These are phyloP conservation scores for Orthonyx spaldingii DNA, from an alignment of 2,113 vertebrate species.

Conservation along the genomic window DNA sequence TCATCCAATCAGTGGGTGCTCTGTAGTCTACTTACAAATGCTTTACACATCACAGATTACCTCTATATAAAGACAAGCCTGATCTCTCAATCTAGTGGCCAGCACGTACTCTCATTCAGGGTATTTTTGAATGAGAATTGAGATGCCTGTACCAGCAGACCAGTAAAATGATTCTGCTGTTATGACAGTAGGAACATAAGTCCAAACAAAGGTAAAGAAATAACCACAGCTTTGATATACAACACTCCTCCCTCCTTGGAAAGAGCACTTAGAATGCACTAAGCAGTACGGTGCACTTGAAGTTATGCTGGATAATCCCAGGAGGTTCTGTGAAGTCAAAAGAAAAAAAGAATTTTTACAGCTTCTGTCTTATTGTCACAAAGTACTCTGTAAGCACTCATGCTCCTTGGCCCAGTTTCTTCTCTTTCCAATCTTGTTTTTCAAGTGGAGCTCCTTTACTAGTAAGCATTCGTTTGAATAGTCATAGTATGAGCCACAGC, in stretches of 20 bases:
- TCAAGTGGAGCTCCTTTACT: neutral
- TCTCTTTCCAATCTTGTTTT: neutral
- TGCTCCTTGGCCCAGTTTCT: neutral
- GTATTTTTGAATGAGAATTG: neutral
- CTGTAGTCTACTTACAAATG: neutral
- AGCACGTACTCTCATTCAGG: neutral
- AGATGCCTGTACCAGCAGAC: neutral
- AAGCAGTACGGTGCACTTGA: neutral
- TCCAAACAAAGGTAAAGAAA: neutral
- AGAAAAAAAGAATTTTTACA: neutral
- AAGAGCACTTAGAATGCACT: neutral
- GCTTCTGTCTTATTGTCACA: neutral
- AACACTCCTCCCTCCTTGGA: neutral
- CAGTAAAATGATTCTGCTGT: neutral
- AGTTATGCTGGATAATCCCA: neutral
- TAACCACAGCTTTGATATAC: neutral
- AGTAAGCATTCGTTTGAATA: neutral
- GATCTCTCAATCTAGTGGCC: neutral
- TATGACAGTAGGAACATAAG: neutral
- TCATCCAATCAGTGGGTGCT: neutral
- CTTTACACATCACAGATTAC: neutral
- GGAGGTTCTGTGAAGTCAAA: neutral
- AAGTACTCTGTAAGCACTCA: neutral
- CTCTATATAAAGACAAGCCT: neutral
- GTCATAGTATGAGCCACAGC: neutral